Percentiles rank a stretch among this genome's conserved stretches.
phyloP scores from a whole-genome alignment of 2,797 vertebrate genomes.

The Halcyon smyrnensis region DNA sequence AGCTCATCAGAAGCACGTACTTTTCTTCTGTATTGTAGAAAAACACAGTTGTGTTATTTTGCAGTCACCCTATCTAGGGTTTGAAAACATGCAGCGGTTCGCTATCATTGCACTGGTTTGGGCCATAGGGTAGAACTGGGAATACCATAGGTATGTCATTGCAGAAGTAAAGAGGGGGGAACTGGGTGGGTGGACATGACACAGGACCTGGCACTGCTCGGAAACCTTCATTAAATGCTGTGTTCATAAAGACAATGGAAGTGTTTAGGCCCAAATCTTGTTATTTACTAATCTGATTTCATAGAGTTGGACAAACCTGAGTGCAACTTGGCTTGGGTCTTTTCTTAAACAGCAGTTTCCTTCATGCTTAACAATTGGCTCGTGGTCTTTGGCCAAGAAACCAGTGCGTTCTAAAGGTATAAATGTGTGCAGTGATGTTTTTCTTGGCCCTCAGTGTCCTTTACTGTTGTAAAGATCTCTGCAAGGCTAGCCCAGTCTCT shows the following conservation, averaged over 20 bases:
- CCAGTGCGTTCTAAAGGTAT: not conserved
- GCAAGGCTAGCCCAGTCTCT: not conserved
- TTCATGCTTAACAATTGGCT: not conserved
- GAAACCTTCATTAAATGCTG: not conserved
- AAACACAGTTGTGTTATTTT: not conserved
- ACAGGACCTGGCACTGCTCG: not conserved
- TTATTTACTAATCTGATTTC: not conserved
- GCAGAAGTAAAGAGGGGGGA: not conserved
- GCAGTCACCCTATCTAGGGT: not conserved
- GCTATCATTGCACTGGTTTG: accelerated
- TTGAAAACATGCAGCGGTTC: not conserved
- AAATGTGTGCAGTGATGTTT: not conserved
- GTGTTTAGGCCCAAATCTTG: not conserved
- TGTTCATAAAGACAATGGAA: not conserved
- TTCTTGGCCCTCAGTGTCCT: not conserved
- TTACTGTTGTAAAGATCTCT: not conserved
- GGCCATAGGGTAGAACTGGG: not conserved
- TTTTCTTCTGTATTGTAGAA: not conserved
- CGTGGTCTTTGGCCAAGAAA: not conserved
- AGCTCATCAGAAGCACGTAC: not conserved
- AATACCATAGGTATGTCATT: not conserved
- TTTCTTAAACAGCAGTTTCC: not conserved
- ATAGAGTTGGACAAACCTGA: not conserved
- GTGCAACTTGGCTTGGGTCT: not conserved
- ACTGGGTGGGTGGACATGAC: not conserved